Conservation (phyloP, 2,888 invertebrate genomes). For the Ophonus ardosiacus region DNA sequence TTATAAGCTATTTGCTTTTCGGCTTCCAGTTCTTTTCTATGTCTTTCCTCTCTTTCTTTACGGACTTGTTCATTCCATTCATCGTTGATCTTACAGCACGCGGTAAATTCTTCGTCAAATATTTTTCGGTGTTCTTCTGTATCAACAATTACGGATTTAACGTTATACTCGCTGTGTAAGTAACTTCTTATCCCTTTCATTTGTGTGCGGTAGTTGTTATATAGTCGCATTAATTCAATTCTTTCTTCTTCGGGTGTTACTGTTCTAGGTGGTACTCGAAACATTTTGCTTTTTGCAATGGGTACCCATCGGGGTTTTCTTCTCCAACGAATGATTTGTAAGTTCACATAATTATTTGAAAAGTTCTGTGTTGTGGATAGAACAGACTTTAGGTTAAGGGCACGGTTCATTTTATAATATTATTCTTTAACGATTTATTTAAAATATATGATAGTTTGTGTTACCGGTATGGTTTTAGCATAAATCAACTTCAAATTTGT, state of each 20-base stretch:
- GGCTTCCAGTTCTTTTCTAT: slow-evolving; percentile 76
- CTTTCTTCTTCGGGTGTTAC: slow-evolving; percentile 81
- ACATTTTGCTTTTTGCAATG: slow-evolving; percentile 88
- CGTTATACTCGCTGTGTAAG: slow-evolving; percentile 69
- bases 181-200: slow-evolving; percentile 75
- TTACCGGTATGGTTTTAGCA: background rate
- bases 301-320: slow-evolving; percentile 90
- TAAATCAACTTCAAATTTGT: background rate
- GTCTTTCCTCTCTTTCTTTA: slow-evolving; percentile 78
- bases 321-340: slow-evolving; percentile 77
- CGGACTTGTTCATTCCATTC: slow-evolving; percentile 85
- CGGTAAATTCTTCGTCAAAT: slow-evolving; percentile 80
- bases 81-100: slow-evolving; percentile 81
- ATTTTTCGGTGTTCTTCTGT: slow-evolving; percentile 75
- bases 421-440: background rate
- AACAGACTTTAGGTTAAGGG: slow-evolving; percentile 49
- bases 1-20: slow-evolving; percentile 76
- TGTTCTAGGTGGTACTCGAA: slow-evolving; percentile 82
- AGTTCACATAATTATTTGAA: slow-evolving; percentile 60
- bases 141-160: slow-evolving; percentile 69
- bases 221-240: slow-evolving; percentile 82
- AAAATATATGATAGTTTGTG: background rate
- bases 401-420: slow-evolving; percentile 31
- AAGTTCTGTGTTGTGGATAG: slow-evolving; percentile 47
- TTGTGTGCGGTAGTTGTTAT: slow-evolving; percentile 83